Evolutionary conservation across 2,888 invertebrate species (phyloP), one percentile per base, ranked within the genome.

Genomic region (Prosapia bicincta): DNA sequence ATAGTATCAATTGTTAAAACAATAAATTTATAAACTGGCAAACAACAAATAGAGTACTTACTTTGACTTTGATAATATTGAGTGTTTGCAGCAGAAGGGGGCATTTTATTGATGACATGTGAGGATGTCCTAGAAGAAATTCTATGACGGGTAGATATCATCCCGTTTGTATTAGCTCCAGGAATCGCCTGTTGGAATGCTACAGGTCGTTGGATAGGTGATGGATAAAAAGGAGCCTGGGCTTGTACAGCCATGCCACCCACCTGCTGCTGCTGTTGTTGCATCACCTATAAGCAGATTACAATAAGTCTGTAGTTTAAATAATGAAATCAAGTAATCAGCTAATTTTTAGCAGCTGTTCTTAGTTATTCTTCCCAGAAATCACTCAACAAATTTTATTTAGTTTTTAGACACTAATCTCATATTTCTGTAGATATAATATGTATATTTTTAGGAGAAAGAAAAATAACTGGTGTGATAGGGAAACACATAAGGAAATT

Each of bases 151-250:
- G 20, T 20, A 3, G 54, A 54, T 15, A 38, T 38, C 54, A 54
- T 54, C 5, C 2, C 20, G 20, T 54, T 54, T 54, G 54, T 54
- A 54, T 54, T 54, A 3, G 54, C 54, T 20, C 20, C 54, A 54
- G 54, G 54, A 54, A 54, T 54, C 6, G 54, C 54, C 13, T 83
- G 81, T 75, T 85, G 85, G 79, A 86, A 86, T 82, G 86, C 85
- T 82, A 84, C 86, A 79, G 88, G 88, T 26, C 88, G 86, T 85
- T 88, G 88, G 81, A 88, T 88, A 81, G 88, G 88, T 82, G 88
- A 85, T 68, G 88, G 88, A 84, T 88, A 88, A 78, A 43, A 20
- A 87, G 86, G 82, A 86, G 86, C 79, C 20, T 54, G 54, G 20
- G 54, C 54, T 54, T 54, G 54, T 20, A 54, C 5, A 54, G n/a